These are phyloP conservation scores for Aethes cnicana DNA, from an alignment of 2,888 invertebrate genomes.

Conservation along the genomic window DNA sequence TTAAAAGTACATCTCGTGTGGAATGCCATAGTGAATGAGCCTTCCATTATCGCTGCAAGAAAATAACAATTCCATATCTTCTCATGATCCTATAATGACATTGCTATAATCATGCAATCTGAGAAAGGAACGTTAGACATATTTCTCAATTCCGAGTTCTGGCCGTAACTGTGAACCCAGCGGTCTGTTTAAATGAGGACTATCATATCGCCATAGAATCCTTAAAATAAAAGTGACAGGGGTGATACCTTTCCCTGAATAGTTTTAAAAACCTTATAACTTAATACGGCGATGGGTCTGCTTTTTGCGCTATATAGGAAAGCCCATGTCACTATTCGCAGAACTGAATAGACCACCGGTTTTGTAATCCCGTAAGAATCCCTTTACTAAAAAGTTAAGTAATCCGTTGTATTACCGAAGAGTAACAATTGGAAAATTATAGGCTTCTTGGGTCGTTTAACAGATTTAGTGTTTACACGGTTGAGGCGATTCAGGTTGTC, in stretches of 20 bases:
- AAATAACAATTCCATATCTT: not conserved
- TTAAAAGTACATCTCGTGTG: slow-evolving; percentile 9
- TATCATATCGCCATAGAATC: too few species aligned
- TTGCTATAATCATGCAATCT: slow-evolving; percentile 14
- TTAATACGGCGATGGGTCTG: too few species aligned
- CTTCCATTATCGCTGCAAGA: slow-evolving; percentile 1
- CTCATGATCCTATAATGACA: not conserved
- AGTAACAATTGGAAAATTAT: slow-evolving; percentile 1
- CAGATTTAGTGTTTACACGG: slow-evolving; percentile 37
- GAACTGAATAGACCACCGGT: slow-evolving; percentile 4
- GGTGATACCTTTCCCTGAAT: too few species aligned
- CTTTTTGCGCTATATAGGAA: too few species aligned
- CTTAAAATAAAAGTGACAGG: too few species aligned
- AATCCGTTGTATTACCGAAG: slow-evolving; percentile 6
- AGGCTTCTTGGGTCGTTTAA: slow-evolving; percentile 5
- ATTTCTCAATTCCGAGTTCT: not conserved
- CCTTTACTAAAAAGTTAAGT: too few species aligned
- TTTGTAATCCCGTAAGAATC: too few species aligned
- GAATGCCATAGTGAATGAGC: slow-evolving; percentile 13
- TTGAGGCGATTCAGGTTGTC: slow-evolving; percentile 45
- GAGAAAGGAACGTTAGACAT: slow-evolving; percentile 1
- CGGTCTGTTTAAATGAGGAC: too few species aligned
- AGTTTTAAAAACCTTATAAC: too few species aligned
- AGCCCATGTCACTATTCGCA: too few species aligned
- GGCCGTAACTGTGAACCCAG: slow-evolving; percentile 3